Evolutionary conservation across 2,888 invertebrate species (phyloP), one percentile per base, ranked within the genome.

Genomic region (Metopia argyrocephala): DNA sequence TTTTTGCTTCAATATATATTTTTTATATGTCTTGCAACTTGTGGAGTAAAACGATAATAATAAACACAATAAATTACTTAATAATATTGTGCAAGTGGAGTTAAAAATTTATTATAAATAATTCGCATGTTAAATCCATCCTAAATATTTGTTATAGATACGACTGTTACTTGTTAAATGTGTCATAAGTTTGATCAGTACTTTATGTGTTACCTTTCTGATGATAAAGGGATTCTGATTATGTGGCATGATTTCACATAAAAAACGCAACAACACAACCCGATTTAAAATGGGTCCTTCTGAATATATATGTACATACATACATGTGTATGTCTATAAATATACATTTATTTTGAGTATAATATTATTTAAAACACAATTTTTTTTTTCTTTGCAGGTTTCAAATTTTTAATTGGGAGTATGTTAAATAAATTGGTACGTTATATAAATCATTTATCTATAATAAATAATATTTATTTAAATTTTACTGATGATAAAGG

Each of bases 181-280:
- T n/a, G n/a, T n/a, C n/a, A n/a, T n/a, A n/a, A n/a, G n/a, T n/a
- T n/a, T n/a, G n/a, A n/a, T n/a, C n/a, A n/a, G 54, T 25, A 50
- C n/a, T 5, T 6, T 6, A 12, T n/a, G 45, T 45, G 28, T 20
- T 5, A 62, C 5, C 45, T 28, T n/a, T 18, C 15, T 84, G 83
- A 84, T 84, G 82, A 84, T 48, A 84, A 83, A 84, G 83, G 76
- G 76, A 79, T 66, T 68, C 66, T 84, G 85, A 85, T 81, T 79
- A 84, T 85, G 87, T 87, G 85, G 66, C 65, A 85, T 87, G 86
- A 87, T 87, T 48, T 86, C 87, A 86, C 86, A 85, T 82, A 31
- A 79, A 66, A 83, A 84, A 85, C 88, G 88, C 88, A 88, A 87
- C 87, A 88, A 79, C 86, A 79, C 74, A 86, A 85, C 85, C 86